Evolutionary conservation across 2,113 vertebrate species (phyloP), one percentile per base, ranked within the genome.

Genomic region (Sinocyclocheilus grahami): DNA sequence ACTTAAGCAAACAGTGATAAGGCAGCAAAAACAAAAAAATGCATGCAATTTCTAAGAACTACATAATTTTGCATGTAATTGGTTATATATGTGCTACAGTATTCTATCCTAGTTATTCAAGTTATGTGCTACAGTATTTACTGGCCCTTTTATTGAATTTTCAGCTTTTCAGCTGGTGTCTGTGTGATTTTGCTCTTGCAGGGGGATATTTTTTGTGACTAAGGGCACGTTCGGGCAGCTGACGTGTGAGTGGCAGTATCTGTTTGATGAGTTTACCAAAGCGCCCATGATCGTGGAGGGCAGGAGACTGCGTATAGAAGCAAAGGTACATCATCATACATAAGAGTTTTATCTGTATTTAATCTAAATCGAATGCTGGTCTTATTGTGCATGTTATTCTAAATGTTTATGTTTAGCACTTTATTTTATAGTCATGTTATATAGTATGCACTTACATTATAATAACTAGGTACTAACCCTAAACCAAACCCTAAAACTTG

Each of bases 221-320:
- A 97, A 96, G 91, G 98, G 98, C 87, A 97, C 97, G 0, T 99
- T 99, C 92, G 97, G 97, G 82, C 98, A 99, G 89, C 93, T 99
- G 90, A 99, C 96, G 3, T 99, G 97, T 88, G 98, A 99, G 83
- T 99, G 98, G 97, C 97, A 99, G 62, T 99, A 99, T 89, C 95
- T 93, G 82, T 99, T 97, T 0, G 97, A 99, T 87, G 98, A 99
- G 89, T 99, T 99, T 92, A 99, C 97, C 84, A 99, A 97, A 95
- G 96, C 97, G 0, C 97, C 98, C 0, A 95, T 96, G 87, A 97
- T 99, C 2, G 94, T 99, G 13, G 96, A 97, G 85, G 95, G 91
- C 60, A 94, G 97, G 63, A 94, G 98, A 76, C 91, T 99, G 63
- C 97, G 97, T 80, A 99, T 99, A 62, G 98, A 99, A 92, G 97